Base-by-base conservation (phyloP, 37 sponge, comb jelly and placozoan genomes). In the Spongilla lacustris region DNA sequence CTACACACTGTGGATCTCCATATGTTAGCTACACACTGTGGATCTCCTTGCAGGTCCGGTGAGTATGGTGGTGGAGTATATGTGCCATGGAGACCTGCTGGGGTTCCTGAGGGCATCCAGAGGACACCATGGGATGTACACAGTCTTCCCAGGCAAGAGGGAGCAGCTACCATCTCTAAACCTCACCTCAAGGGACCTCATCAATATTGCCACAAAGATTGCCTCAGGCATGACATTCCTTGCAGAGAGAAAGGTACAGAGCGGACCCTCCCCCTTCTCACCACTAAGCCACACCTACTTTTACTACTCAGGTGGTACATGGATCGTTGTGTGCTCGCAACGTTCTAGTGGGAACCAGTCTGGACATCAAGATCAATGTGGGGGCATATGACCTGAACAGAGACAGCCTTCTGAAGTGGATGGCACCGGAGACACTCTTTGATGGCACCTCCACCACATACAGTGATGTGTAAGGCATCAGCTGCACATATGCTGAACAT, bases 81-180 rank as follows among this genome's bases (percentile, higher is more conserved):
- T 94, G 91, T 83, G 89, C 86, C 94, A 94, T 69, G 94, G 94
- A 23, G 94, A 94, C 68, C 88, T 94, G 17, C 74, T 94, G 69
- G 94, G 94, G 0, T 94, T 94, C 88, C 78, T 94, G 49, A 74
- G 94, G 11, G 50, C 88, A 8, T 83, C 88, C 13, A 49, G 94
- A 5, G 88, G 88, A 23, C 82, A 86, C 50, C 49, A 77, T 50
- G 82, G 85, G 29, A 87, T 90, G 88, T 90, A 85, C 82, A 80
- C 81, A 17, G 74, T 94, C 30, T 79, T 67, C 32, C 94, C 94
- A 9, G 91, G 91, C 21, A 68, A 32, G 48, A 58, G 58, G 21
- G 50, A 88, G 46, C 88, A 74, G 66, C 80, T 87, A 10, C 79
- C 88, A 12, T 10, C 77, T 25, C 75, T 92, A 2, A 50, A 84